Conservation (phyloP, 2,113 vertebrate genomes). For the Corydoras maculifer region DNA sequence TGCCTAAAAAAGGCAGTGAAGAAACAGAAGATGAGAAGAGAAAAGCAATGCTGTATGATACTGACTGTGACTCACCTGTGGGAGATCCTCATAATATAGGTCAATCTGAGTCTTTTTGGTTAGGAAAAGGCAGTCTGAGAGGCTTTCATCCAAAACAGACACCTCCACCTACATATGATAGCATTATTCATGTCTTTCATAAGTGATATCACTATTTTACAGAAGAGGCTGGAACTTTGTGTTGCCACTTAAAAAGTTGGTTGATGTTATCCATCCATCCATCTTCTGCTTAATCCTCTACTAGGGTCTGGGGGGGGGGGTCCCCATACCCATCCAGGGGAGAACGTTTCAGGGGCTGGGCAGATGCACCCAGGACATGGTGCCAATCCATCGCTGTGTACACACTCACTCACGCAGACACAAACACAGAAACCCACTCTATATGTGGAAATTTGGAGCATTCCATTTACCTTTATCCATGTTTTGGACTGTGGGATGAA, state of each 20-base stretch:
- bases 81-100: conserved; percentile 52
- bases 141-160: conserved; percentile 74
- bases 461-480: no score
- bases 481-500: no score
- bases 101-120: conserved; percentile 75
- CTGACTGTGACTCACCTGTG: conserved; percentile 23
- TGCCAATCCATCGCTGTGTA: no score
- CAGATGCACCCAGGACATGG: no score
- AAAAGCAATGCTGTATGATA: conserved; percentile 64
- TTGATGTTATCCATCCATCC: no score
- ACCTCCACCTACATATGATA: conserved; percentile 83
- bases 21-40: conserved; percentile 74
- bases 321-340: no score
- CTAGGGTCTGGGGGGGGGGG: no score
- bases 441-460: no score
- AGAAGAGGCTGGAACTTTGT: neutral
- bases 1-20: conserved; percentile 60
- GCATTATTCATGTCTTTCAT: conserved; percentile 85
- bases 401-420: no score
- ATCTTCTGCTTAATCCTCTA: no score
- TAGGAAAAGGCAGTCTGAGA: conserved; percentile 73
- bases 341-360: no score
- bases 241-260: neutral
- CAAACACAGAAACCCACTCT: no score
- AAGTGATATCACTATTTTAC: conserved; percentile 40